Evolutionary conservation across 2,888 invertebrate species (phyloP).

Genomic region (Chaetogeoica ovagalla): DNA sequence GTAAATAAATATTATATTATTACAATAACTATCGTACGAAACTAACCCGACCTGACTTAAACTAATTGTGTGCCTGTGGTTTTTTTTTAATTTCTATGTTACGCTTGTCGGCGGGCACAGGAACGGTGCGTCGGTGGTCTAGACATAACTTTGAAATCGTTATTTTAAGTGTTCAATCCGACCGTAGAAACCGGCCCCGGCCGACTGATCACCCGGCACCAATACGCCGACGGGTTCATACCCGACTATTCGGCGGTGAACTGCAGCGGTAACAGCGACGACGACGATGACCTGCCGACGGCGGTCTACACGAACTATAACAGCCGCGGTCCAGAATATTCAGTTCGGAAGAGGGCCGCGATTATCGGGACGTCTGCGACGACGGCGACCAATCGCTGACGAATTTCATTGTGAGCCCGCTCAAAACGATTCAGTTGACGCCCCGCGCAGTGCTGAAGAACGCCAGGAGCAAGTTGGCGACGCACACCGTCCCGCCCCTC

Average conservation of each 20-base stretch:
- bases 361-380: background rate
- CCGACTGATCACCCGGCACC: slow-evolving; percentile 16
- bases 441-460: slow-evolving; percentile 17
- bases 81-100: too few species aligned
- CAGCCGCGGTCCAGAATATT: background rate
- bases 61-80: too few species aligned
- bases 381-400: background rate
- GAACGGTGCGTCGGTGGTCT: slow-evolving; percentile 32
- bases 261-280: too few species aligned
- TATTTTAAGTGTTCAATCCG: slow-evolving; percentile 34
- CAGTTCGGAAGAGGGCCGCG: background rate
- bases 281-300: background rate
- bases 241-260: slow-evolving; percentile 31
- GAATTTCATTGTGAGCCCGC: slow-evolving; percentile 25
- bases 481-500: too few species aligned
- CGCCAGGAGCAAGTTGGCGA: background rate
- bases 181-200: slow-evolving; percentile 14
- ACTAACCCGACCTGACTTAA: too few species aligned
- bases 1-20: too few species aligned
- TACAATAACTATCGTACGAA: too few species aligned
- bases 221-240: slow-evolving; percentile 30
- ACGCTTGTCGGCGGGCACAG: slow-evolving; percentile 3
- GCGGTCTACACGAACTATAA: too few species aligned
- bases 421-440: slow-evolving; percentile 22
- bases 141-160: slow-evolving; percentile 30